Percentiles rank a stretch among this genome's conserved stretches.
Conservation (phyloP, 2,113 vertebrate genomes). For the Oncorhynchus masou region DNA sequence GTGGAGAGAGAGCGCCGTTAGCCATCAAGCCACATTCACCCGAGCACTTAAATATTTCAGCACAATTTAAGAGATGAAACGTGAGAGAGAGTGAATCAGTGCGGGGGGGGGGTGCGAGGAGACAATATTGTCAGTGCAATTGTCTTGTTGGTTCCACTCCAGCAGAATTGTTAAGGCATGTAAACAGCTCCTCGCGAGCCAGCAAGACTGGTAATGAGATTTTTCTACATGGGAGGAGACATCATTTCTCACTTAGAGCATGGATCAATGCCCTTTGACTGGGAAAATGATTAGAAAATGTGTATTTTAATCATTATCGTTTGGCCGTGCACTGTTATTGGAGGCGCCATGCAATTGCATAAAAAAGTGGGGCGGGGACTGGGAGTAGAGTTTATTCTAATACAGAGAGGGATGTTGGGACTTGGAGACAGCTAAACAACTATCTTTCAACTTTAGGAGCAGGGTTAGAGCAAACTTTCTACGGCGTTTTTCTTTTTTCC, state of each 20-base stretch:
- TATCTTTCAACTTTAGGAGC: no score
- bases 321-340: background rate
- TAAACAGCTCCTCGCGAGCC: constrained; percentile 33
- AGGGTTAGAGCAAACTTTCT: no score
- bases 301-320: constrained; percentile 12
- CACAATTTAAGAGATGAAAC: constrained; percentile 26
- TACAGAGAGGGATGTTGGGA: constrained; percentile 5
- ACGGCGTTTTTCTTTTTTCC: no score
- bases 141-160: constrained; percentile 31
- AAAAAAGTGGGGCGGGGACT: background rate
- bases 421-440: background rate
- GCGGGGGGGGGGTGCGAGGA: background rate
- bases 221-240: constrained; percentile 33
- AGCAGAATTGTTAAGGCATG: constrained; percentile 22
- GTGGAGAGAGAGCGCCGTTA: background rate
- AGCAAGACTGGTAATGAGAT: constrained; percentile 35
- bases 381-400: background rate
- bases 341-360: background rate
- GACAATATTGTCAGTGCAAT: constrained; percentile 6
- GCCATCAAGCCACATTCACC: background rate
- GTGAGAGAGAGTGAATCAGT: background rate
- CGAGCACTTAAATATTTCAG: constrained; percentile 30
- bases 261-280: constrained; percentile 29
- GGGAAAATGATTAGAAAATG: constrained; percentile 14
- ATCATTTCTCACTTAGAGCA: constrained; percentile 31